Evolutionary conservation across 2,888 invertebrate genomes (phyloP).

Genomic region (Polydrusus tereticollis): DNA sequence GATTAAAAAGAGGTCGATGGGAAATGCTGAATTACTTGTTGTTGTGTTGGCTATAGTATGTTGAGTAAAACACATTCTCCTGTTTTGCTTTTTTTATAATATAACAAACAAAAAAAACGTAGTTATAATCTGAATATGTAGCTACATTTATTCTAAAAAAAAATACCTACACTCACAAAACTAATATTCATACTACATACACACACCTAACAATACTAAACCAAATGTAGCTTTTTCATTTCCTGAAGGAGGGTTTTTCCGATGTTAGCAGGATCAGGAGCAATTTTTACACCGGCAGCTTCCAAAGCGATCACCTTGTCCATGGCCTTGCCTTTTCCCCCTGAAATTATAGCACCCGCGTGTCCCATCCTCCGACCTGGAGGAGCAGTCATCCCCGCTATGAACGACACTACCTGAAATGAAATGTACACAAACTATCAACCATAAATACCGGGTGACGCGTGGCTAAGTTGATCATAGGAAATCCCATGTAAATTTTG

Average conservation of each 20-base stretch:
- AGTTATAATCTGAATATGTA: too few relatives aligned
- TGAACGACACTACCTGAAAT: constrained; percentile 87
- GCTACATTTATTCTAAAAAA: too few relatives aligned
- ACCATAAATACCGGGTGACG: too few relatives aligned
- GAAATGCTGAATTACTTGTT: too few relatives aligned
- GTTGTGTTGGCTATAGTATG: constrained; percentile 40
- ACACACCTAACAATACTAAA: neutral
- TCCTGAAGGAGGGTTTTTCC: constrained; percentile 49
- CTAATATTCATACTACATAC: neutral
- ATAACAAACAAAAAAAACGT: too few relatives aligned
- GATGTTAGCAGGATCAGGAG: constrained; percentile 52
- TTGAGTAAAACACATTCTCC: neutral
- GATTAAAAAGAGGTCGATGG: constrained; percentile 2
- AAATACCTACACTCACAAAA: too few relatives aligned
- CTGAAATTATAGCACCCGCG: constrained; percentile 98
- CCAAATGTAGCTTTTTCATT: constrained; percentile 35
- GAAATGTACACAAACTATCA: too few relatives aligned
- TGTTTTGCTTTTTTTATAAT: neutral
- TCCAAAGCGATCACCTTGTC: constrained; percentile 56
- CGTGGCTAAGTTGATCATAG: too few relatives aligned
- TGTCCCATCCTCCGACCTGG: constrained; percentile 99
- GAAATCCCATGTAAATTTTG: too few relatives aligned
- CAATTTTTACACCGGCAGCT: constrained; percentile 53
- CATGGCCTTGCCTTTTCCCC: constrained; percentile 83
- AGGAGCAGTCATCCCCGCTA: constrained; percentile 97